A percentile compares a stretch with the other conserved stretches of the same genome.
Conservation (phyloP, 2,888 invertebrate species). For the Xanthia togata region DNA sequence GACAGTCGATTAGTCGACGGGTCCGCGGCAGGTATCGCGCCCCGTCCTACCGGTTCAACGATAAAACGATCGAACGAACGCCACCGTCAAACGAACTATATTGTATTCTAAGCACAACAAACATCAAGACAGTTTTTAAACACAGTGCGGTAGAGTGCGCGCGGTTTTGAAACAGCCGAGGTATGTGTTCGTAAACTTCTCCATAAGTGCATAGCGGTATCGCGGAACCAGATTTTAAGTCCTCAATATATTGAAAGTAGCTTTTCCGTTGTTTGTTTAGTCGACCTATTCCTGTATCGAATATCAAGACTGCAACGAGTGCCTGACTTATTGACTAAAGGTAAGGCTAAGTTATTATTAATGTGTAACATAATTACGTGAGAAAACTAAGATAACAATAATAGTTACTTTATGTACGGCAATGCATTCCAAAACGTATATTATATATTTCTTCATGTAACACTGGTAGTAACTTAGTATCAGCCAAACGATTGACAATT, state of each 20-base stretch:
- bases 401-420: slow-evolving; percentile 8
- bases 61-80: slow-evolving; percentile 89
- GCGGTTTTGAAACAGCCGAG: slow-evolving; percentile 66
- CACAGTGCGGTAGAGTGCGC: slow-evolving; percentile 66
- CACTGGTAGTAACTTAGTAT: not conserved
- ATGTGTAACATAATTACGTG: slow-evolving; percentile 2
- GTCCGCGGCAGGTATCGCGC: slow-evolving; percentile 81
- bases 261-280: slow-evolving; percentile 76
- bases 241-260: slow-evolving; percentile 76
- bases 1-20: slow-evolving; percentile 81
- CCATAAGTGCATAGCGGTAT: slow-evolving; percentile 83
- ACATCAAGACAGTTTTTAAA: slow-evolving; percentile 64
- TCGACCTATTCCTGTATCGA: slow-evolving; percentile 56
- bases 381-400: slow-evolving; percentile 23
- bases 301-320: slow-evolving; percentile 64
- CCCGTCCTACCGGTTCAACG: slow-evolving; percentile 83
- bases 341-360: slow-evolving; percentile 62
- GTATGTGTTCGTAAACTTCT: slow-evolving; percentile 69
- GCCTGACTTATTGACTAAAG: slow-evolving; percentile 64
- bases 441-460: slow-evolving; percentile 35
- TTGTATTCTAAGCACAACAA: slow-evolving; percentile 69
- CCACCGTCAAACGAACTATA: slow-evolving; percentile 77
- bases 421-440: slow-evolving; percentile 47
- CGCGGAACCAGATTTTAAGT: slow-evolving; percentile 82
- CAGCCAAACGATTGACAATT: slow-evolving; percentile 7